Base-by-base conservation (phyloP, 2,888 invertebrate genomes). In the Adelognathus sp. region DNA sequence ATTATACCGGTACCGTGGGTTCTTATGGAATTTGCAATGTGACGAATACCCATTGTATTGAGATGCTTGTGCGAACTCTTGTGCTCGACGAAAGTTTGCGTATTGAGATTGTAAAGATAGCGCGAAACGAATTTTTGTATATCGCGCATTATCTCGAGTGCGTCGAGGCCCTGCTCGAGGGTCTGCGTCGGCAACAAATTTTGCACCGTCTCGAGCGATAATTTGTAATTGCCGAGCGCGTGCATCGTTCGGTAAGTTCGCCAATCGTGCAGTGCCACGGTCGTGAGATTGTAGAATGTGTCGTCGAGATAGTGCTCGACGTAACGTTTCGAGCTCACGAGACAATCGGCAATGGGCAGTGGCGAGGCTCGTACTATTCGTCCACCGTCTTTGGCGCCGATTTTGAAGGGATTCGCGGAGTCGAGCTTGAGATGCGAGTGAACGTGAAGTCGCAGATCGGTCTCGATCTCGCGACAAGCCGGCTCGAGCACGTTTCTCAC, bases 191-290 rank as follows among this genome's bases (percentile, higher is more conserved):
- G 99, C 60, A 99, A 93, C 91, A 98, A 96, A 88, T 98, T 97
- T 88, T 98, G 97, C n/a, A 97, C 95, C 0, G 97, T 96, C 16
- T 94, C 93, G 33, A 99, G 92, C 76, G 95, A 94, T 86, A 97
- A 95, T 90, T 98, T 97, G 84, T 97, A 95, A 87, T 94, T 94
- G 0, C 98, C 99, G 91, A 99, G 94, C 89, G 96, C 96, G 77
- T 98, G 94, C 99, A 99, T 99, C 92, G 98, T 97, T 16, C 97
- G 96, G 90, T 99, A 99, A 0, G 98, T 98, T 91, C 96, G 97
- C 98, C 99, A 99, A 92, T 99, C 98, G 84, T 99, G 98, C 54
- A 99, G 92, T 5, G 99, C 98, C 31, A 99, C 98, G 1, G 99
- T 98, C 0, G 99, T 99, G 86, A 99, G 93, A 92, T 99, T 99